Conservation (phyloP, 2,888 invertebrate species). For the Synergus umbraculus region DNA sequence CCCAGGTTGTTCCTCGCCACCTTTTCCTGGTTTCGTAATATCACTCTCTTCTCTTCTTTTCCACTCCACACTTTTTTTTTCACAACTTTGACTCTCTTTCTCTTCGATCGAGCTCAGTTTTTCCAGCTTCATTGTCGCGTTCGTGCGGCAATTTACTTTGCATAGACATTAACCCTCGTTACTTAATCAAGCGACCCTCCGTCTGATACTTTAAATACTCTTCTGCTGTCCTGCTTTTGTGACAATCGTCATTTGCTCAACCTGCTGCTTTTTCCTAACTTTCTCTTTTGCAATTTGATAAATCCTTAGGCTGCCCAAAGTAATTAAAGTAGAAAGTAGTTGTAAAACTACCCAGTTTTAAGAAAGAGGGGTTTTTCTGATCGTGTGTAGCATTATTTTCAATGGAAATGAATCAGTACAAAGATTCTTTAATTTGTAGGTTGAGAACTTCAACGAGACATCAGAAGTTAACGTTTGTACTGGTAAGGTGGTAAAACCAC, state of each 20-base stretch:
- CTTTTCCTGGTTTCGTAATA: slow-evolving; percentile 42
- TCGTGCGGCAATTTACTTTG: slow-evolving; percentile 62
- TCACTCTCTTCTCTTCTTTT: slow-evolving; percentile 44
- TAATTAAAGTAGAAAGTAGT: too few relatives aligned
- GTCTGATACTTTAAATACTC: slow-evolving; percentile 51
- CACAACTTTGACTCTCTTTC: slow-evolving; percentile 27
- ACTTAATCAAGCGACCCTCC: slow-evolving; percentile 62
- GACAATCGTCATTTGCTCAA: background rate
- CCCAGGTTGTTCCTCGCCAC: slow-evolving; percentile 53
- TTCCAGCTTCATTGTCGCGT: slow-evolving; percentile 51
- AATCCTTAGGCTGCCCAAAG: too few relatives aligned
- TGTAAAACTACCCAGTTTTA: too few relatives aligned
- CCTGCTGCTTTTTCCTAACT: too few relatives aligned
- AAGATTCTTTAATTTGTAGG: too few relatives aligned
- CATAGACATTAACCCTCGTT: slow-evolving; percentile 65
- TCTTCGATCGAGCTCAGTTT: slow-evolving; percentile 42
- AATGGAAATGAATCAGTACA: too few relatives aligned
- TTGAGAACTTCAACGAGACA: too few relatives aligned
- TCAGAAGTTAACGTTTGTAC: slow-evolving; percentile 22
- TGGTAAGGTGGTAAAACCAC: background rate
- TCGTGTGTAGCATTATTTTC: too few relatives aligned
- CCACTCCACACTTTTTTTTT: slow-evolving; percentile 32
- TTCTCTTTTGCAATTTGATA: too few relatives aligned
- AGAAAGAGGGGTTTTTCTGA: too few relatives aligned
- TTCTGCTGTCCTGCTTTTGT: background rate